Evolutionary conservation across 2,113 vertebrate species (phyloP).

Genomic region (Apeltes quadracus): DNA sequence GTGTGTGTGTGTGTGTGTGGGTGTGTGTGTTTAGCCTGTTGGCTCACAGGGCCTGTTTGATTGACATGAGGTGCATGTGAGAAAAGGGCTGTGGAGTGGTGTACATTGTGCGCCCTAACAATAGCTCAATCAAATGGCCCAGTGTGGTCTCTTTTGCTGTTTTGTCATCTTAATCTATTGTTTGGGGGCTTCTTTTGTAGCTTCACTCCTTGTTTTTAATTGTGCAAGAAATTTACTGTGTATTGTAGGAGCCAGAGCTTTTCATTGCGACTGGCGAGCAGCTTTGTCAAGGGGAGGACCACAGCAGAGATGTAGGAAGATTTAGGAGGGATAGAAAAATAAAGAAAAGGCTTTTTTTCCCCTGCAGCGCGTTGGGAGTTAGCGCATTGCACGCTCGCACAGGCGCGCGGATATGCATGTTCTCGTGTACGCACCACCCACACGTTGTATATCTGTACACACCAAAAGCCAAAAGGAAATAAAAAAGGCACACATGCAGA

Average conservation of each 20-base stretch:
- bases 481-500: constrained; percentile 49
- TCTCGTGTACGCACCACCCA: constrained; percentile 71
- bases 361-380: constrained; percentile 60
- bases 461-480: constrained; percentile 37
- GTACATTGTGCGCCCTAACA: constrained; percentile 75
- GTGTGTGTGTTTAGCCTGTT: constrained; percentile 60
- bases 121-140: constrained; percentile 77
- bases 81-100: constrained; percentile 74
- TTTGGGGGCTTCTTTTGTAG: constrained; percentile 78
- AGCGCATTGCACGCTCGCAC: constrained; percentile 63
- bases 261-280: constrained; percentile 76
- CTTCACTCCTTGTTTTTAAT: constrained; percentile 79
- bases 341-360: constrained; percentile 64
- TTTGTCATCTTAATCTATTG: constrained; percentile 80
- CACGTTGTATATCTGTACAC: constrained; percentile 60
- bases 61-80: constrained; percentile 76
- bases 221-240: constrained; percentile 83
- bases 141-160: constrained; percentile 79
- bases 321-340: constrained; percentile 77
- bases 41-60: constrained; percentile 60
- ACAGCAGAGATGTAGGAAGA: constrained; percentile 74
- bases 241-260: constrained; percentile 78
- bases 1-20: constrained; percentile 19
- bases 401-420: constrained; percentile 65
- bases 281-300: constrained; percentile 76